Evolutionary conservation across 2,113 vertebrate genomes (phyloP), one percentile per base, ranked within the genome.

Genomic region (Austrofundulus limnaeus): DNA sequence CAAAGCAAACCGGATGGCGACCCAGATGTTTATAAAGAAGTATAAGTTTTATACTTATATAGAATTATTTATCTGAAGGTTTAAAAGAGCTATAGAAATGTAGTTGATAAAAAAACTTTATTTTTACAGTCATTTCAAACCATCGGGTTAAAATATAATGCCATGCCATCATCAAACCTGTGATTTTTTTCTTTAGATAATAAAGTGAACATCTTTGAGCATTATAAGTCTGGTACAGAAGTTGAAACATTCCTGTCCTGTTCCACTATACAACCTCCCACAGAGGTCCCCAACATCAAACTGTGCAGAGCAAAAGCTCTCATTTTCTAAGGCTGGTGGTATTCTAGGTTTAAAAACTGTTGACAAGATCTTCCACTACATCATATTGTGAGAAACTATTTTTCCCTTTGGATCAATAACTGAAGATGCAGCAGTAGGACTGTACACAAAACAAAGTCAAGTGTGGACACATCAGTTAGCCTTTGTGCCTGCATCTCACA

Each of bases 241-340:
- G 38, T 19, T 50, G 31, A n/a, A 46, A 39, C 10, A 4, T 34
- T 48, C 31, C 34, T 38, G 21, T 24, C 20, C 16, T 45, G 17
- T 46, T 51, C 34, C 53, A 51, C 25, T 39, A 53, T 0, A 51
- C 9, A 17, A 51, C 17, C 46, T 19, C 21, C 54, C 31, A 57
- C 24, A 54, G 48, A 15, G 25, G 10, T 69, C 31, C 39, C n/a
- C 15, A 50, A 14, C 45, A 62, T 51, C 43, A 75, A 58, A 52
- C 51, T 58, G 41, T 41, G 24, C 4, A 41, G 10, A 59, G 45
- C 34, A 48, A 20, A 41, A 62, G 50, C 25, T 42, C 21, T 14
- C 14, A 45, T 13, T 51, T 42, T 50, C 49, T 58, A 31, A 14
- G 21, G 39, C 28, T 50, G 6, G 17, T 21, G 38, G 19, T 6